These are phyloP conservation scores for Lasioglossum leucozonium DNA, from an alignment of 2,888 invertebrate genomes.

Conservation along the genomic window DNA sequence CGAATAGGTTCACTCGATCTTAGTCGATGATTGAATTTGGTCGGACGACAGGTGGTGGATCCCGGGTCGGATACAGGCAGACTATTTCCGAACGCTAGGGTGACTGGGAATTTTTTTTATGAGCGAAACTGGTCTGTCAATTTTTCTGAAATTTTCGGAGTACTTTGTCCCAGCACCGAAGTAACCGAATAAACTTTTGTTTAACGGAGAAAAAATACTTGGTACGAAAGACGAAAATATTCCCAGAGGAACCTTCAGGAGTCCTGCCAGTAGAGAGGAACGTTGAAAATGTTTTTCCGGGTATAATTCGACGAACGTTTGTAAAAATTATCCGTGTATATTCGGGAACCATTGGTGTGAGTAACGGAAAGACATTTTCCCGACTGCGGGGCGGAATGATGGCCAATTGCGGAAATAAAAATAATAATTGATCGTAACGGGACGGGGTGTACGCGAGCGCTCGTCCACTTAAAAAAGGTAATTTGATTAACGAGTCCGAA, in stretches of 20 bases:
- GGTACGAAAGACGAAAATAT: background rate
- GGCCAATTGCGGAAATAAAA: background rate
- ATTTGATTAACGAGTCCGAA: background rate
- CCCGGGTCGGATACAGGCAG: too few relatives aligned
- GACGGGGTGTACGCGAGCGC: background rate
- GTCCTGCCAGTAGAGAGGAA: too few relatives aligned
- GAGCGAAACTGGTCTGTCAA: too few relatives aligned
- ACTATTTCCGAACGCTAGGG: background rate
- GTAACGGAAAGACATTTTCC: too few relatives aligned
- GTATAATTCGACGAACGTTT: too few relatives aligned
- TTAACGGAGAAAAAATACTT: background rate
- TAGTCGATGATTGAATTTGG: background rate
- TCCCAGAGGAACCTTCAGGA: background rate
- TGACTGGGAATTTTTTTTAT: background rate
- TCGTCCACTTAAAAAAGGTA: background rate
- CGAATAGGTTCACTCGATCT: background rate
- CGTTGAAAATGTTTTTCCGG: too few relatives aligned
- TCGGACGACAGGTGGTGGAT: background rate
- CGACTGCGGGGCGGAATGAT: rapidly evolving
- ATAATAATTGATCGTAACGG: background rate
- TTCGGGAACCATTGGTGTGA: too few relatives aligned
- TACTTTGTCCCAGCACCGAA: background rate
- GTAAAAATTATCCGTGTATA: too few relatives aligned
- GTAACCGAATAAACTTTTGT: background rate
- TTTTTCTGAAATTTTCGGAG: too few relatives aligned